These are phyloP conservation scores for Cremastinae sp. DNA, from an alignment of 2,888 invertebrate genomes.

Conservation along the genomic window DNA sequence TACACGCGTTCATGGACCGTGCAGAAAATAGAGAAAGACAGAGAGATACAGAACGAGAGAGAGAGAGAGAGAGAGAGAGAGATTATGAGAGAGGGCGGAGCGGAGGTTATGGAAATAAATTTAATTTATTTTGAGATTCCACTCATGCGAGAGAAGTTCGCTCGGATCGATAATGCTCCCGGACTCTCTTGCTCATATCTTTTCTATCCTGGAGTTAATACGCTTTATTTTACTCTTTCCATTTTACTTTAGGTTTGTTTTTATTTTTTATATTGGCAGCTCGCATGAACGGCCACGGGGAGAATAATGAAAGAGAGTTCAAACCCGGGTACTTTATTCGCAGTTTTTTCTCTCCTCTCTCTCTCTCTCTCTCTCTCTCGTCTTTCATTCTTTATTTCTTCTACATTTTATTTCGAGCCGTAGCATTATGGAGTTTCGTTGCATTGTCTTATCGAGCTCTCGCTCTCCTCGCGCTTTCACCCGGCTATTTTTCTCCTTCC, in stretches of 20 bases:
- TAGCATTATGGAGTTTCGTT: constrained; percentile 26
- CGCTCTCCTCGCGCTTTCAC: constrained; percentile 41
- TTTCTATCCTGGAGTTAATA: constrained; percentile 15
- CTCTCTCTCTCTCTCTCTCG: neutral
- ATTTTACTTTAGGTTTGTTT: no score
- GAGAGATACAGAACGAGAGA: no score
- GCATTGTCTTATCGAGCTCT: constrained; percentile 50
- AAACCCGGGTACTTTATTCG: constrained; percentile 17
- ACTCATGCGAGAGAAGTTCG: constrained; percentile 10
- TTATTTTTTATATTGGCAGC: neutral
- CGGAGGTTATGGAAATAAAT: constrained; percentile 31
- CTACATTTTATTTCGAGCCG: constrained; percentile 16
- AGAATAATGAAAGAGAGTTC: constrained; percentile 32
- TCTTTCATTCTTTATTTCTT: constrained; percentile 2
- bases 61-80: no score
- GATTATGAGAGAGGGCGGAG: neutral
- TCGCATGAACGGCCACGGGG: neutral
- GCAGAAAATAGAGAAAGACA: no score
- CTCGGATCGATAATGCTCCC: constrained; percentile 32
- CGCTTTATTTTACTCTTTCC: constrained; percentile 13
- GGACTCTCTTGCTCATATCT: neutral
- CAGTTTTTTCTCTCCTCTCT: neutral
- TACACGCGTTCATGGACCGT: constrained; percentile 2
- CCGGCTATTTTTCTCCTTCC: constrained; percentile 41
- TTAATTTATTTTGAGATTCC: constrained; percentile 45